Base-by-base conservation (phyloP, 2,797 vertebrate genomes). In the Pseudopleuronectes americanus region DNA sequence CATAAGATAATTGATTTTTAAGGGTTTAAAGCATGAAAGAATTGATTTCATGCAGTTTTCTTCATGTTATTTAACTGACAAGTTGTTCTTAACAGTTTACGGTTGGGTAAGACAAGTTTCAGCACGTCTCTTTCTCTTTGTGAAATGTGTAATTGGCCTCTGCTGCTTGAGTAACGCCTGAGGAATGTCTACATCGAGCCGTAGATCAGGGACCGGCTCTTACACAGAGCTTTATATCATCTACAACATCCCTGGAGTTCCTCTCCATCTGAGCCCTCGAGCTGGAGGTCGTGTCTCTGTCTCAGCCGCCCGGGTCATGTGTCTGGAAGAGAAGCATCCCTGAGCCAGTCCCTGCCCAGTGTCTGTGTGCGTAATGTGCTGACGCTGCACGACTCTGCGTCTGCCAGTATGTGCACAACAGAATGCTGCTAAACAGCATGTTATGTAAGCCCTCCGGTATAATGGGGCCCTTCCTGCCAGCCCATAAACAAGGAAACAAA, bases 401-500 rank as follows among this genome's bases (percentile, higher is more conserved):
- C 51, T 75, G 53, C 47, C 31, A 6, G 45, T 58, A 14, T 54
- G 23, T 71, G 65, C 71, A 64, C 64, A 64, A 41, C 21, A 60
- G 76, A 74, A 83, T 59, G 70, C 53, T 7, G 23, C 61, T n/a
- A 73, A 74, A 51, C 65, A 69, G 28, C 21, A 21, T 4, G 64
- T 91, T 90, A 86, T 31, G 55, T 81, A 87, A 91, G 38, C 45
- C 41, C 3, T 54, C 47, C 53, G 68, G 67, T 24, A 53, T 86
- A 89, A 84, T 81, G 77, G 70, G 59, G 17, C 70, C 60, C 53
- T 89, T 92, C 85, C 87, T 89, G 81, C 71, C 52, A 28, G 71
- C 51, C 48, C 56, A 78, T 60, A 72, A 80, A 81, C 77, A 75
- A 83, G 77, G 75, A 89, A 80, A 80, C n/a, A 52, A 43, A 57